A percentile compares a stretch with the other conserved stretches of the same genome.
Conservation (phyloP, 2,797 vertebrate genomes). For the Hippoglossus hippoglossus region DNA sequence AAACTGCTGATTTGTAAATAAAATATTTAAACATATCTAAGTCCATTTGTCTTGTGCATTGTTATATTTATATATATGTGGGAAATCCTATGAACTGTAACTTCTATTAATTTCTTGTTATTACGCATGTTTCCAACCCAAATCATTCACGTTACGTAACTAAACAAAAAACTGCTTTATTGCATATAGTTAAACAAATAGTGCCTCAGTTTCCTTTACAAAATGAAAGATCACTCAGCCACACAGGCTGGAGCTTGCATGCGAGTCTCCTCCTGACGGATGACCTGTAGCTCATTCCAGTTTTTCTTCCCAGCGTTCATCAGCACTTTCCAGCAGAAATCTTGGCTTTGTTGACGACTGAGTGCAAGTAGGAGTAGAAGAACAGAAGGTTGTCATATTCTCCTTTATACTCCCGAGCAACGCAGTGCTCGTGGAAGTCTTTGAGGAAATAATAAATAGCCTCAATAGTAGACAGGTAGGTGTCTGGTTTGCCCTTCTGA, state of each 20-base stretch:
- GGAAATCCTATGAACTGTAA: neutral
- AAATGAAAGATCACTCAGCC: constrained; percentile 25
- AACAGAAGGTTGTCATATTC: constrained; percentile 97
- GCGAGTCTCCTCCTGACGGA: neutral
- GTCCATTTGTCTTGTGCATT: too few species aligned
- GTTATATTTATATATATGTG: too few species aligned
- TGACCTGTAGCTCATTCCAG: neutral
- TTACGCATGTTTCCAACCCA: neutral
- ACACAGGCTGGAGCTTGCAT: neutral
- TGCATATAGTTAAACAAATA: constrained; percentile 19
- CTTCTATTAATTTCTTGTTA: neutral
- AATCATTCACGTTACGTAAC: neutral
- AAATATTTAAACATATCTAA: constrained; percentile 58
- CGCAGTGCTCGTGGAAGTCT: constrained; percentile 90
- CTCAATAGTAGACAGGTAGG: constrained; percentile 96
- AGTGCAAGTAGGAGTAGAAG: constrained; percentile 95
- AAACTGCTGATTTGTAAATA: constrained; percentile 75
- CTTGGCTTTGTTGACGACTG: constrained; percentile 91
- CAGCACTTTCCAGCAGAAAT: constrained; percentile 83
- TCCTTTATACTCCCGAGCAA: constrained; percentile 88
- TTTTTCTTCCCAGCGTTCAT: constrained; percentile 30
- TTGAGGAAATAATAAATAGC: constrained; percentile 97
- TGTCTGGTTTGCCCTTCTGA: constrained; percentile 96
- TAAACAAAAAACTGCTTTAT: constrained; percentile 32
- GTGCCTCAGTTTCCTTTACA: neutral